A percentile compares a stretch with the other conserved stretches of the same genome.
Conservation (phyloP, 2,888 invertebrate genomes). For the Pandemis heparana region DNA sequence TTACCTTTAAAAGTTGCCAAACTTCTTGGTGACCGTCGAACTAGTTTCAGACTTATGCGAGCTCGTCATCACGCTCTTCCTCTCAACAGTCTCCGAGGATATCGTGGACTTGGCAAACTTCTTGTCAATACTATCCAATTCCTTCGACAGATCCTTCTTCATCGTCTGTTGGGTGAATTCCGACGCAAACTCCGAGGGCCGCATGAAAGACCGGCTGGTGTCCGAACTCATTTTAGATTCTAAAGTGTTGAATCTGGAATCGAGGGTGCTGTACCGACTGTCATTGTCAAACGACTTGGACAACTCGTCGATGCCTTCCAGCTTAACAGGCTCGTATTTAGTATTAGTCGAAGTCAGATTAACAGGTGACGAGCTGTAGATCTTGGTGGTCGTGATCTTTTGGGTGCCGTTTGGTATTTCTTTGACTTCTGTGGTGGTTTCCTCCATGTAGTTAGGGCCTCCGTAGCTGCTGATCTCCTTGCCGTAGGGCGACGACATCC, state of each 20-base stretch:
- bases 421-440: constrained; percentile 83
- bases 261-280: constrained; percentile 77
- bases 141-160: constrained; percentile 76
- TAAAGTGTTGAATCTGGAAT: constrained; percentile 77
- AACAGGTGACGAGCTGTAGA: constrained; percentile 85
- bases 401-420: constrained; percentile 84
- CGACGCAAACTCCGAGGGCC: constrained; percentile 80
- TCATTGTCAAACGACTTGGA: constrained; percentile 83
- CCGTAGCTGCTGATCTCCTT: constrained; percentile 74
- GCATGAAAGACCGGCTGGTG: constrained; percentile 81
- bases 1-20: constrained; percentile 78
- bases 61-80: constrained; percentile 88
- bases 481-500: constrained; percentile 77
- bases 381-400: constrained; percentile 85
- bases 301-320: constrained; percentile 83
- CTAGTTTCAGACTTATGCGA: constrained; percentile 86
- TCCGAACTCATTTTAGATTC: constrained; percentile 80
- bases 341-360: constrained; percentile 80
- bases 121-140: constrained; percentile 87
- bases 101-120: constrained; percentile 88
- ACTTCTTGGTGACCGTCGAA: constrained; percentile 85
- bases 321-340: constrained; percentile 78
- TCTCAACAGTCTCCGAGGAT: constrained; percentile 89
- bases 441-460: constrained; percentile 79
- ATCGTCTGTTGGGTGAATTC: constrained; percentile 63